Percentiles rank a stretch among this genome's conserved stretches.
Evolutionary conservation across 2,888 invertebrate genomes (phyloP).

Genomic region (Aleiodes alternator): DNA sequence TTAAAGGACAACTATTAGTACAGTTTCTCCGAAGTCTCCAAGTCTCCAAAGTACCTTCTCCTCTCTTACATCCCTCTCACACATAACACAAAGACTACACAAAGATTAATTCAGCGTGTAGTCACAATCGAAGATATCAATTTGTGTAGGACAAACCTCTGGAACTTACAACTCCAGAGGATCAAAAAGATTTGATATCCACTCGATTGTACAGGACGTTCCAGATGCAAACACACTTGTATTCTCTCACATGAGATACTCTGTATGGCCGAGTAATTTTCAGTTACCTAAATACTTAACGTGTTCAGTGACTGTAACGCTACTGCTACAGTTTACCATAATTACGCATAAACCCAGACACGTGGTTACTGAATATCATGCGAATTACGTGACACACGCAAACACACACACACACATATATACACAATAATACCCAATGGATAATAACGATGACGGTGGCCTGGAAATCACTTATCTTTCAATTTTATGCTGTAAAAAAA

Average conservation of each 20-base stretch:
- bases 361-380: constrained; percentile 51
- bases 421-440: neutral
- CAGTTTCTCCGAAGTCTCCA: neutral
- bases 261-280: constrained; percentile 53
- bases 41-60: neutral
- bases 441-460: constrained; percentile 35
- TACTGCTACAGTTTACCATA: constrained; percentile 52
- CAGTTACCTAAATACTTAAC: constrained; percentile 60
- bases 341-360: constrained; percentile 49
- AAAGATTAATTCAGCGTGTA: constrained; percentile 8
- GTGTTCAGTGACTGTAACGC: constrained; percentile 51
- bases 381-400: constrained; percentile 43
- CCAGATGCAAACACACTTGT: constrained; percentile 37
- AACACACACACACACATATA: constrained; percentile 31
- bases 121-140: neutral
- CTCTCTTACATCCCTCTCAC: neutral
- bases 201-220: constrained; percentile 9
- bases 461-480: neutral
- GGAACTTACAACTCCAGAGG: neutral
- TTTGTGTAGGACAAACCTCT: neutral
- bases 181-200: no score
- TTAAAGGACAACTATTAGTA: no score
- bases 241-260: neutral
- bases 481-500: no score
- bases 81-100: neutral